Percentiles rank a stretch among this genome's conserved stretches.
These are phyloP conservation scores for Anhinga anhinga DNA, from an alignment of 2,113 vertebrate genomes.

Conservation along the genomic window DNA sequence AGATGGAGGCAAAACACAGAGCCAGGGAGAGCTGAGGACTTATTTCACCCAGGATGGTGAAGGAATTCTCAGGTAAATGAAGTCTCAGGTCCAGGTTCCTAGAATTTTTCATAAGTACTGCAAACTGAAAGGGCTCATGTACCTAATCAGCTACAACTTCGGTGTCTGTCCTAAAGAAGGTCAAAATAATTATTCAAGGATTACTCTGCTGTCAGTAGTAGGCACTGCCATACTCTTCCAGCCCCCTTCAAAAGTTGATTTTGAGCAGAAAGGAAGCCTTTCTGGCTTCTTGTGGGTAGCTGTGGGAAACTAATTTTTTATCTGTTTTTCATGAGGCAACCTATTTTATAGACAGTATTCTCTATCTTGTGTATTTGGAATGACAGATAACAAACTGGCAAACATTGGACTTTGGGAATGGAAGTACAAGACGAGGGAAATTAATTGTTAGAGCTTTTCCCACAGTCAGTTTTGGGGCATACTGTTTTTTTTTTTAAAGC, in stretches of 20 bases:
- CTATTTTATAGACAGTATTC: neutral
- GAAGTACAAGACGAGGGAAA: neutral
- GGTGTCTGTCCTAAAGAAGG: neutral
- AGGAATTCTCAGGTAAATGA: neutral
- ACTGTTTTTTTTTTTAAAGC: neutral
- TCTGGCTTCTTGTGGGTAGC: neutral
- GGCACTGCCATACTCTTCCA: neutral
- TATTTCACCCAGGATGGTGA: neutral
- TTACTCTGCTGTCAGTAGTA: neutral
- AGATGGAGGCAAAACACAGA: neutral
- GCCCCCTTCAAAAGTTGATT: neutral
- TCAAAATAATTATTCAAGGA: neutral
- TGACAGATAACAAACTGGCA: neutral
- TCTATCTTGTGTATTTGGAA: neutral
- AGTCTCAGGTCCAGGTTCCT: neutral
- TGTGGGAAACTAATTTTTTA: neutral
- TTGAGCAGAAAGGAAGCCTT: neutral
- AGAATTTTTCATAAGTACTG: neutral
- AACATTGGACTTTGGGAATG: neutral
- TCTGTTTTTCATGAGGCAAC: neutral
- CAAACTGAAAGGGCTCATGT: neutral
- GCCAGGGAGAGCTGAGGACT: neutral
- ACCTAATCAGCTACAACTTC: neutral
- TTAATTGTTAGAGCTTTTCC: neutral
- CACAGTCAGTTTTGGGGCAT: neutral